Percentiles rank a stretch among this genome's conserved stretches.
Evolutionary conservation across 1,140 invertebrate species (phyloP).

Genomic region (Macrobrachium nipponense): DNA sequence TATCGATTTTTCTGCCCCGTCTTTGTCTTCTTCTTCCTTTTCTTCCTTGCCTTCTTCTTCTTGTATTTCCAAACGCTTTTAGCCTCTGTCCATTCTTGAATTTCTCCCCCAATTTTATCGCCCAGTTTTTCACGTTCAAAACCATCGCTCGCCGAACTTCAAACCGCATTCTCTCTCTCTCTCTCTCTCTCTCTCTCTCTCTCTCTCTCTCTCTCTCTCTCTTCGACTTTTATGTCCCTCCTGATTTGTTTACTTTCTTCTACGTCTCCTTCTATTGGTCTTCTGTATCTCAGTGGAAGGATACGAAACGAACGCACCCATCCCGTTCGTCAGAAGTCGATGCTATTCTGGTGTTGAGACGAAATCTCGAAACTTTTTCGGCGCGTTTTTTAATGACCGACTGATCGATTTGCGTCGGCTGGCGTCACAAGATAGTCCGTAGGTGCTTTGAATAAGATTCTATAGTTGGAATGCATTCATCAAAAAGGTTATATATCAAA

Average conservation of each 20-base stretch:
- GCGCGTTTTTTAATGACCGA: too few species aligned
- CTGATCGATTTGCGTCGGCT: too few species aligned
- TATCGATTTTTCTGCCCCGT: background rate
- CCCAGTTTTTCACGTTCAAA: background rate
- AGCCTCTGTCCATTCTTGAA: background rate
- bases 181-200: background rate
- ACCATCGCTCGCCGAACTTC: background rate
- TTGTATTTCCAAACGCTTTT: background rate
- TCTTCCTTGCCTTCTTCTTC: background rate
- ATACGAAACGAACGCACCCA: background rate
- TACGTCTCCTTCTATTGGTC: background rate
- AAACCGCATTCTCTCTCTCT: background rate
- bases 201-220: slow-evolving; percentile 11
- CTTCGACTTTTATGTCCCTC: background rate
- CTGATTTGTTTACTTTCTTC: background rate
- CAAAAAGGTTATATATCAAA: too few species aligned
- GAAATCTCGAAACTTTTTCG: too few species aligned
- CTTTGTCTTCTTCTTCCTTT: background rate
- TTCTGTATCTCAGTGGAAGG: too few species aligned
- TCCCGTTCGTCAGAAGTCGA: background rate
- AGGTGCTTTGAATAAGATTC: too few species aligned
- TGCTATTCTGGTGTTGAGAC: background rate
- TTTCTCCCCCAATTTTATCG: background rate
- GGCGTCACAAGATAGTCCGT: too few species aligned
- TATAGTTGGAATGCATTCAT: too few species aligned